phyloP scores from a whole-genome alignment of 2,888 invertebrate genomes.

The Sthenelais limicola region DNA sequence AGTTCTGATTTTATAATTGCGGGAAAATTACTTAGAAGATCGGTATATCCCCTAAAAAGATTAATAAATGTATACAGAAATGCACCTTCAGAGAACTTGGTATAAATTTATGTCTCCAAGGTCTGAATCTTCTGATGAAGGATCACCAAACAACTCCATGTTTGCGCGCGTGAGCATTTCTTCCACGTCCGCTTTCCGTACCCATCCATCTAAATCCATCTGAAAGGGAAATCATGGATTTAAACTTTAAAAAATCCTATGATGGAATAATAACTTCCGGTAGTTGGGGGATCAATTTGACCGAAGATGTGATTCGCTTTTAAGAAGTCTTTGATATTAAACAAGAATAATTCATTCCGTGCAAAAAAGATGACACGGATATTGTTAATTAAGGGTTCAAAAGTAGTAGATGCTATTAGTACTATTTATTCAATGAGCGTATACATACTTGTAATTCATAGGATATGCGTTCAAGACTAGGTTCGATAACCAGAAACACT shows the following conservation, averaged over 20 bases:
- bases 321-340: too few relatives aligned
- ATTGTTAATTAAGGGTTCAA: too few relatives aligned
- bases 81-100: slow-evolving; percentile 5
- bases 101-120: slow-evolving; percentile 14
- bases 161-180: not conserved
- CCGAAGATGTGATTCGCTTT: too few relatives aligned
- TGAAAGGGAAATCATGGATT: too few relatives aligned
- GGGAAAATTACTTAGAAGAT: not conserved
- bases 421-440: too few relatives aligned
- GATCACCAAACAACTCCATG: not conserved
- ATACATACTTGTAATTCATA: not conserved
- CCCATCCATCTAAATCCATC: slow-evolving; percentile 13
- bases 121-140: slow-evolving; percentile 15
- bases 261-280: too few relatives aligned
- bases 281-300: too few relatives aligned
- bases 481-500: slow-evolving; percentile 77
- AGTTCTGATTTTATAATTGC: too few relatives aligned
- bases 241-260: too few relatives aligned
- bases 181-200: not conserved
- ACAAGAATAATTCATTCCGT: too few relatives aligned
- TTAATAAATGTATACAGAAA: not conserved
- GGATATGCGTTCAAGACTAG: slow-evolving; percentile 75
- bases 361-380: too few relatives aligned
- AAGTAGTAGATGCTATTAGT: too few relatives aligned
- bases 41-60: not conserved